Evolutionary conservation across 2,113 vertebrate genomes (phyloP), one percentile per base, ranked within the genome.

Genomic region (Psittacara wagleri): DNA sequence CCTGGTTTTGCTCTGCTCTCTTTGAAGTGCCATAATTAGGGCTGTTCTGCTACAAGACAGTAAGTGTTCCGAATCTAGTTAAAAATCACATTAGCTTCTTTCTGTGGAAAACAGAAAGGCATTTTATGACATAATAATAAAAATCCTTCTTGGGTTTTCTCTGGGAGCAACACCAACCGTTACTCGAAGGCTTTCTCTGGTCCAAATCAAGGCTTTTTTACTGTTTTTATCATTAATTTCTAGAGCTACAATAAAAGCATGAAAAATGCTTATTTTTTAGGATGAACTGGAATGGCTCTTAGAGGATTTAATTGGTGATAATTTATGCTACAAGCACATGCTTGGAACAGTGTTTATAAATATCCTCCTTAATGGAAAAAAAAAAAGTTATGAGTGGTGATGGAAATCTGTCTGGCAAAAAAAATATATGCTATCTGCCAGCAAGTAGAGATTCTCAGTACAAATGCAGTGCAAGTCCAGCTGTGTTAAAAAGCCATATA

Each of bases 261-360:
- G 22, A 83, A 89, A 95, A 77, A 35, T 18, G 10, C 16, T 51
- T 78, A 27, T 84, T 88, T 62, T 66, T 81, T 41, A 86, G 23
- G 28, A 84, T 59, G 90, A 93, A 82, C 37, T 91, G 59, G 39
- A 86, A 70, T 88, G 80, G 25, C 28, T 93, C 35, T 62, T 77
- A 41, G 57, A 72, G 57, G 90, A 87, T 93, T 73, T 81, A 89
- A 62, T 51, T 86, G 28, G 70, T 59, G 89, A 92, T 92, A 95
- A 95, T 37, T 49, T 80, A 77, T 51, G 68, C 46, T 91, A 82
- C 63, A 94, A 94, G 92, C 2, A 9, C 70, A 57, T 74, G 49
- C 44, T 83, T 88, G 39, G 87, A 88, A 83, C 37, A 70, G 15
- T 73, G 70, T 91, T 97, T 96, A 94, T 95, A 97, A 96, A 95